A percentile compares a stretch with the other conserved stretches of the same genome.
Conservation (phyloP, 2,888 invertebrate species). For the Aphodius granarius region DNA sequence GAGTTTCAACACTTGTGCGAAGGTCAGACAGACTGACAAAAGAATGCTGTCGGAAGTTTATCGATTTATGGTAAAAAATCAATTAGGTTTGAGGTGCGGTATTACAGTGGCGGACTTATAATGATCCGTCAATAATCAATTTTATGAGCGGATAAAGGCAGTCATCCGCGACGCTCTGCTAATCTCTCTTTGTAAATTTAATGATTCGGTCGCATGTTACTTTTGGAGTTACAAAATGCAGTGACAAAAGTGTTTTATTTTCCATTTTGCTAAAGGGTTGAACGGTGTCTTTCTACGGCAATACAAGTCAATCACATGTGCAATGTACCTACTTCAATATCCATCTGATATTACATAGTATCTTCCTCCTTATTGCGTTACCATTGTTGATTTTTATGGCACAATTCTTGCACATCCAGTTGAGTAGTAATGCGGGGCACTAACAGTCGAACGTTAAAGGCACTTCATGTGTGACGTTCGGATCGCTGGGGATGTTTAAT, state of each 20-base stretch:
- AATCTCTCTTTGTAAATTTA: background rate
- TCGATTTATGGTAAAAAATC: background rate
- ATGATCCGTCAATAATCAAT: background rate
- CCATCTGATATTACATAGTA: background rate
- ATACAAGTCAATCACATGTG: no score
- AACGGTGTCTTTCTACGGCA: no score
- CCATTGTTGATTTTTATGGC: background rate
- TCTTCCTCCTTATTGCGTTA: background rate
- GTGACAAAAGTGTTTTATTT: no score
- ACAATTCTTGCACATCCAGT: background rate
- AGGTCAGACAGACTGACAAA: background rate
- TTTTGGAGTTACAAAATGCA: no score
- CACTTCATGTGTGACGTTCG: background rate
- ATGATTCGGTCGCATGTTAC: background rate
- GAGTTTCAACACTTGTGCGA: background rate
- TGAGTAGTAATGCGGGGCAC: background rate
- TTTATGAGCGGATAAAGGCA: background rate
- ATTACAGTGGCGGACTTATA: background rate
- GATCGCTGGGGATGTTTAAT: constrained; percentile 3
- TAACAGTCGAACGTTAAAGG: background rate
- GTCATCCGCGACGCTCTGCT: background rate
- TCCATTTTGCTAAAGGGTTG: no score
- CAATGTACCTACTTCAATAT: no score
- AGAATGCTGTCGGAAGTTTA: background rate
- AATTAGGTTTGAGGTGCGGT: background rate